Evolutionary conservation across 2,797 vertebrate genomes (phyloP), one percentile per base, ranked within the genome.

Genomic region (Nyctalus aviator): DNA sequence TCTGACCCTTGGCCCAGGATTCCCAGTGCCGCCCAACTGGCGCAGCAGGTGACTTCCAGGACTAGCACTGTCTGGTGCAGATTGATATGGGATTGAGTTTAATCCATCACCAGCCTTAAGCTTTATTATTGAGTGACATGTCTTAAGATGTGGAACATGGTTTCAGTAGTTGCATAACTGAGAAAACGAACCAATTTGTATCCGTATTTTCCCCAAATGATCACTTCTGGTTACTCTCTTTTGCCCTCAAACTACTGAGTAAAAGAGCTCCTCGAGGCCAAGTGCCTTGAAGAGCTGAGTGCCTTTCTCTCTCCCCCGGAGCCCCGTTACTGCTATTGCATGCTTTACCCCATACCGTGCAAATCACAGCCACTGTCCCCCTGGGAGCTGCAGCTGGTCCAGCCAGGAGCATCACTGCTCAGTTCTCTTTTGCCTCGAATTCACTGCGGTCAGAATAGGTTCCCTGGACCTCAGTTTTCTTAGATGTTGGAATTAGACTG

Each of bases 161-260:
- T 46, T 85, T 96, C 76, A 64, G 41, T 71, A 76, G 69, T 57
- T 41, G 17, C 41, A 13, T 71, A 41, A 46, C 73, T 87, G 55
- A 87, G 81, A 88, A 86, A 57, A 41, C 3, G 25, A 91, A 71
- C 37, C 20, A 41, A 18, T 94, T 90, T 76, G n/a, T 68, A 9
- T 53, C 83, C 64, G 25, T 71, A 20, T 82, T 82, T 81, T 37
- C 71, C 75, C 77, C 41, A 32, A 27, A 76, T 53, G 41, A 32
- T 41, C n/a, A 17, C 69, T 48, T 64, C 55, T 30, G 44, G 72
- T 14, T 86, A 4, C 46, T 72, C n/a, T 46, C 35, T 50, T 48
- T 50, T 48, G 48, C 35, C 30, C 55, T 75, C 84, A 21, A 6
- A 73, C 66, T 75, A 8, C 20, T 59, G 72, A 68, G 50, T 66